Evolutionary conservation across 2,888 invertebrate species (phyloP), one percentile per base, ranked within the genome.

Genomic region (Ariolimax columbianus): DNA sequence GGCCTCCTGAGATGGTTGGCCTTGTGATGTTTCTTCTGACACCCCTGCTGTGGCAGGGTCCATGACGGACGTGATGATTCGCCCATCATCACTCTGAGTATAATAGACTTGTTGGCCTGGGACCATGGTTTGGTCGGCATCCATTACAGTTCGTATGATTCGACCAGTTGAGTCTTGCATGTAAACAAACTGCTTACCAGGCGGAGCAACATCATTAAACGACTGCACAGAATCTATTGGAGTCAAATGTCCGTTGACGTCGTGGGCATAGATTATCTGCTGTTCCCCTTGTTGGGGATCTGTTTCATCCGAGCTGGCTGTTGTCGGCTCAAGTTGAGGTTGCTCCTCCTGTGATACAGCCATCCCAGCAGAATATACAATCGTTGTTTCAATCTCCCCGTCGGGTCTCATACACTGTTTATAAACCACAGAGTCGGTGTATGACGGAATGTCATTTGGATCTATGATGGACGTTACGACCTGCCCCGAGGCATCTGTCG

Each of bases 1-100:
- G 17, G 55, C n/a, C 30, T 75, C 75, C 51, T 75, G 75, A 51
- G 75, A 47, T 43, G 63, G 83, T 38, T 70, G 70, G 36, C 47
- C 68, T 73, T 72, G 75, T 36, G 38, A 11, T 14, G 70, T 47
- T 66, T 81, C 85, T 19, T 82, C 85, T 26, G 85, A 40, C 11
- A 51, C 75, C 30, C 77, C 85, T 66, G 82, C 75, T 17, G 51
- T 36, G n/a, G 77, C 55, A n/a, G 85, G 75, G 38, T 85, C 85
- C 85, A 85, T 85, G n/a, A 85, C 85, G 59, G 85, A 85, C 72
- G 85, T 85, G 36, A 85, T 85, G n/a, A 85, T 85, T 19, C 82
- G 33, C 26, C 85, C 85, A 82, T 85, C 85, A 30, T 85, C 85
- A 59, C 85, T 85, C 68, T 85, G 85, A 1, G 85, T 85, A 72